Conservation (phyloP, 1,140 invertebrate species). For the Melanaphis sacchari region DNA sequence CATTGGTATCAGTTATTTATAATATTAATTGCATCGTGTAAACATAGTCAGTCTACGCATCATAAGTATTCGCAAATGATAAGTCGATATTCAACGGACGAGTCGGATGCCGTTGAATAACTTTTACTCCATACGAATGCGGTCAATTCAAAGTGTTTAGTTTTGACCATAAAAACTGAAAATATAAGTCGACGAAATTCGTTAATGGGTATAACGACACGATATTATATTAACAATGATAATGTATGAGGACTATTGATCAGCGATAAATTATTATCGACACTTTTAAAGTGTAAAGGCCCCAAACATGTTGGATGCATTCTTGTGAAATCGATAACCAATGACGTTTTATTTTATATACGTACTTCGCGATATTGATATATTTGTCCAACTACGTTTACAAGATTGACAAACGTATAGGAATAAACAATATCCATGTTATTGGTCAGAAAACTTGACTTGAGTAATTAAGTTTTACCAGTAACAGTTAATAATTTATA, state of each 20-base stretch:
- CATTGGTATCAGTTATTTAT: neutral
- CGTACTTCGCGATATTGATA: neutral
- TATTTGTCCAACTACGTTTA: neutral
- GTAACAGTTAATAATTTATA: constrained; percentile 16
- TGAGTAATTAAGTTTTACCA: neutral
- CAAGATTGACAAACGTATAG: neutral
- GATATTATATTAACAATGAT: neutral
- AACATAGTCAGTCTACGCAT: neutral
- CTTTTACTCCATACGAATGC: too few relatives aligned
- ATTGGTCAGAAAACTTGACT: neutral
- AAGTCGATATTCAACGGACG: too few relatives aligned
- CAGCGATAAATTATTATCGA: neutral
- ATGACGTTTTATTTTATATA: neutral
- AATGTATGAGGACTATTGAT: neutral
- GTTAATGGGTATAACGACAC: neutral
- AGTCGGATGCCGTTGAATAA: too few relatives aligned
- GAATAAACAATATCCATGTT: neutral
- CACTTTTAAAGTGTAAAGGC: neutral
- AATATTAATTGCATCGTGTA: neutral
- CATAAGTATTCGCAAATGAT: too few relatives aligned
- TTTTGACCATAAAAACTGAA: too few relatives aligned
- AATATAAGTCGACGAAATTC: too few relatives aligned
- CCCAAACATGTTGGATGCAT: too few relatives aligned
- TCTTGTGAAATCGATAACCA: neutral
- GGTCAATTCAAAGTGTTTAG: too few relatives aligned